These are phyloP conservation scores for Erpornis zantholeuca DNA, from an alignment of 2,113 vertebrate species.

Conservation along the genomic window DNA sequence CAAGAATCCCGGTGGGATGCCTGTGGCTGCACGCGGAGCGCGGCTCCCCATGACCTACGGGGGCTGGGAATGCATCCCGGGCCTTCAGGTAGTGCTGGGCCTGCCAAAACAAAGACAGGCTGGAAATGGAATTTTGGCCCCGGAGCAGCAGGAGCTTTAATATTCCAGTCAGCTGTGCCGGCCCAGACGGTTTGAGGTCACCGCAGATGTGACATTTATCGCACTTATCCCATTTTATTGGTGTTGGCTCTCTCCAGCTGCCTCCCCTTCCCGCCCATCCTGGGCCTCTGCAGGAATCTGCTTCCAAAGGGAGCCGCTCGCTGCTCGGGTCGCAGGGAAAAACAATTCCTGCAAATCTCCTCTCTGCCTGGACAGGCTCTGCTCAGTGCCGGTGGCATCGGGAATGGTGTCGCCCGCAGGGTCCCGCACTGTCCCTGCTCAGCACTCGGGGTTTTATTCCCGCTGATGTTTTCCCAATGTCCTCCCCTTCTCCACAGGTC, in stretches of 20 bases:
- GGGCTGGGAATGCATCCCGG: constrained; percentile 11
- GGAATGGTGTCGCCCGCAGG: not conserved
- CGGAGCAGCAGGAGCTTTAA: not conserved
- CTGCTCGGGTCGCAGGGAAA: accelerated
- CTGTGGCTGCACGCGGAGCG: not conserved
- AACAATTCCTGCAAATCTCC: not conserved
- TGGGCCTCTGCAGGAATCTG: not conserved
- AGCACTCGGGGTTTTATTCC: accelerated
- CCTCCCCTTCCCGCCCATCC: not conserved
- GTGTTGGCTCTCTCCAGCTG: not conserved
- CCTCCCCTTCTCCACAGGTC: constrained; percentile 70
- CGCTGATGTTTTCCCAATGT: not conserved
- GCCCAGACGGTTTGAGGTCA: constrained; percentile 28
- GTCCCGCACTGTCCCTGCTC: accelerated
- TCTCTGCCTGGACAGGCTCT: not conserved
- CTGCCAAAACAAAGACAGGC: constrained; percentile 55
- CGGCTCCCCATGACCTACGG: not conserved
- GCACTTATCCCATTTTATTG: not conserved
- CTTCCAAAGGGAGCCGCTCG: not conserved
- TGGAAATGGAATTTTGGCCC: constrained; percentile 38
- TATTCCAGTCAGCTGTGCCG: constrained; percentile 20
- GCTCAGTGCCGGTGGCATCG: accelerated
- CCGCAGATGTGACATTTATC: constrained; percentile 18
- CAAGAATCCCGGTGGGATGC: not conserved
- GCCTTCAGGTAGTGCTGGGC: not conserved